phyloP scores from a whole-genome alignment of 2,888 invertebrate genomes.

The Phania funesta region DNA sequence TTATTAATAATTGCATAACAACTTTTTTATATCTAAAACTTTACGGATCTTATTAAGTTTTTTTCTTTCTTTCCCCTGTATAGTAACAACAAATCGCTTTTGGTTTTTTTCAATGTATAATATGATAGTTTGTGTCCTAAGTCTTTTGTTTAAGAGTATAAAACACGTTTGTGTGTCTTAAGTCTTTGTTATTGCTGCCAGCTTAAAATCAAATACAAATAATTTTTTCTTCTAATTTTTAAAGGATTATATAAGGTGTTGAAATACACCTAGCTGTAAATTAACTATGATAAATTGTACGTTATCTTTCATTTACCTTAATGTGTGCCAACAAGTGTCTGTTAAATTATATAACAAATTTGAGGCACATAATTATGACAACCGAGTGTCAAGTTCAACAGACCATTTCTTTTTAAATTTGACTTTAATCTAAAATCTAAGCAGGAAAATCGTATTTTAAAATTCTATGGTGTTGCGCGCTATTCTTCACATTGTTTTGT shows the following conservation, averaged over 20 bases:
- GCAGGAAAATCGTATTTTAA: constrained; percentile 19
- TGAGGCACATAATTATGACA: constrained; percentile 66
- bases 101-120: no score
- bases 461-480: constrained; percentile 6
- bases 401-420: constrained; percentile 58
- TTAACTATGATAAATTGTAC: constrained; percentile 58
- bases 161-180: constrained; percentile 43
- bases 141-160: constrained; percentile 36
- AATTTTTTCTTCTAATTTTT: background rate
- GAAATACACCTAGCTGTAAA: constrained; percentile 43
- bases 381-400: constrained; percentile 69
- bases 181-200: constrained; percentile 54
- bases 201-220: constrained; percentile 37
- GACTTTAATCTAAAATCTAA: constrained; percentile 46
- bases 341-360: constrained; percentile 43
- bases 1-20: no score
- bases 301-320: constrained; percentile 34
- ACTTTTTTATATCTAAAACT: no score
- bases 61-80: no score
- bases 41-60: no score
- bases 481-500: constrained; percentile 23
- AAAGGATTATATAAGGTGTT: constrained; percentile 29
- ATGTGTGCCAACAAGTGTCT: background rate
- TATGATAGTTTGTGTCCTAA: constrained; percentile 22
- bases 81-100: no score